Percentiles rank a stretch among this genome's conserved stretches.
phyloP scores from a whole-genome alignment of 2,113 vertebrate genomes.

The Melanocharis versteri region DNA sequence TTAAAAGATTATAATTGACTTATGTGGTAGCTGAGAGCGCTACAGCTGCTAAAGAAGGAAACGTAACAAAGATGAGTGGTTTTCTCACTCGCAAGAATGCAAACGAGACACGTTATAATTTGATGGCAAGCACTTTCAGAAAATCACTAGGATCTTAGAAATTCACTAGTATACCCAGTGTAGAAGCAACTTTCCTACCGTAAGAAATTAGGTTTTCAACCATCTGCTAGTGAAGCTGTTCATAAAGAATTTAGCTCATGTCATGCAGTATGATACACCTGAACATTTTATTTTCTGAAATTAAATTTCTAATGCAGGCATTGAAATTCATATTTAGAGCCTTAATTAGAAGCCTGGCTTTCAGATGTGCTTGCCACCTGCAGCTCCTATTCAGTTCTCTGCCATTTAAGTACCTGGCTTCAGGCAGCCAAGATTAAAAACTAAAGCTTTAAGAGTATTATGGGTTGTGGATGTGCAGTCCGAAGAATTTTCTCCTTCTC shows the following conservation, averaged over 20 bases:
- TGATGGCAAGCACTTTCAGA: background rate
- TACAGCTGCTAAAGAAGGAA: background rate
- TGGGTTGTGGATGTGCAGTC: too few relatives aligned
- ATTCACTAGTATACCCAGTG: background rate
- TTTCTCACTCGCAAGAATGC: background rate
- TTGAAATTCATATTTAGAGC: background rate
- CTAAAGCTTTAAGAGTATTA: background rate
- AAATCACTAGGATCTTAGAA: background rate
- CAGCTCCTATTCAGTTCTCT: background rate
- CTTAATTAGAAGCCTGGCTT: background rate
- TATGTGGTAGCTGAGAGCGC: background rate
- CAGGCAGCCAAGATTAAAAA: background rate
- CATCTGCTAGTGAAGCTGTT: background rate
- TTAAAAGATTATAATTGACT: constrained; percentile 28
- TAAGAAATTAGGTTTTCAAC: background rate
- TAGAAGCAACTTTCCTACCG: background rate
- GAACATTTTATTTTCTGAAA: background rate
- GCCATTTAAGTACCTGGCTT: background rate
- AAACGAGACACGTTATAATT: background rate
- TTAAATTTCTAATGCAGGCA: background rate
- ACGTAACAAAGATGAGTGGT: background rate
- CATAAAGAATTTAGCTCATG: background rate
- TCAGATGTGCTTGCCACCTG: background rate
- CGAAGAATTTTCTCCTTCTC: too few relatives aligned
- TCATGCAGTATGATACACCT: background rate